Base-by-base conservation (phyloP, 2,113 vertebrate genomes). In the Rhinopithecus roxellana region DNA sequence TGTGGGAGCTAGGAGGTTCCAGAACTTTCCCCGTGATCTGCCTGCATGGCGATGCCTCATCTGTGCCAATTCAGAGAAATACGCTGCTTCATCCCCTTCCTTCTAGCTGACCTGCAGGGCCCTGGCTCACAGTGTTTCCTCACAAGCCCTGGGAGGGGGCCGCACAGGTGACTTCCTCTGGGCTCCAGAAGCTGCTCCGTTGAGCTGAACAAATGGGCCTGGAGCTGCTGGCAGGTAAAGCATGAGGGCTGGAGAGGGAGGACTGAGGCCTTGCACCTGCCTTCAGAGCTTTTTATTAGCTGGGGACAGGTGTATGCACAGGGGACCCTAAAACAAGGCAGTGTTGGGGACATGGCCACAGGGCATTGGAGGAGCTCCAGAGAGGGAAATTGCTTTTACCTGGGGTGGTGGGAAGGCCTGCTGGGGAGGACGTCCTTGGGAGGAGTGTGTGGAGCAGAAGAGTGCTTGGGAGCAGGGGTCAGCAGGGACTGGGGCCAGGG, bases 1-100 rank as follows among this genome's bases (percentile, higher is more conserved):
- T 3, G 7, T 27, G 18, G 5, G 55, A 64, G 35, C n/a, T 1
- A 32, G 50, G 32, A 48, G 92, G 3, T 64, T 79, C 67, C 4
- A 40, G 86, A 94, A 14, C 13, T 75, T 64, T 97, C 94, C 81
- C 18, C 74, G 93, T 0, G 5, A 14, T 2, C 83, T 55, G 48
- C 57, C 30, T 82, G 94, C 45, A 78, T 77, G 92, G 83, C 75
- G 77, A 93, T 77, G 67, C 95, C 83, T 96, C 78, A 57, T 22
- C 23, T 55, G 52, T 93, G 40, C 43, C 52, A 7, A 0, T 13
- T 45, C 55, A 13, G 45, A 85, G 38, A 50, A 18, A 17, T 1
- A 17, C 5, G 18, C 17, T 16, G 25, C 89, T 52, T 59, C 17
- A 12, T 6, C 1, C 12, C 14, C 2, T 3, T 64, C 55, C 13